These are phyloP conservation scores for Marcusenius ussheri DNA, from an alignment of 2,113 vertebrate genomes.

Conservation along the genomic window DNA sequence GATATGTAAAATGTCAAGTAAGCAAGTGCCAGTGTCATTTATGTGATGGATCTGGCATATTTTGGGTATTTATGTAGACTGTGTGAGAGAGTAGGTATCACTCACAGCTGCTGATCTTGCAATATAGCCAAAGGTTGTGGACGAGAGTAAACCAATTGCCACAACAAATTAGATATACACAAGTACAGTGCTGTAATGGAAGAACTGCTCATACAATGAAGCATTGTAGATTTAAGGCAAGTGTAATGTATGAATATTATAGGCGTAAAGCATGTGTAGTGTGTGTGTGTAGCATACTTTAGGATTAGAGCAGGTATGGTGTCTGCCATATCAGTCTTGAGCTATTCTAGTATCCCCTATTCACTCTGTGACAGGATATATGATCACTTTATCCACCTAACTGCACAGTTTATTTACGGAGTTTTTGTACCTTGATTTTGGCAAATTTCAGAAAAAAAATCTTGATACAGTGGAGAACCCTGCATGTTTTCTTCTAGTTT, in stretches of 20 bases:
- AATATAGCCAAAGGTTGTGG: neutral
- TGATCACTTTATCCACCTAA: neutral
- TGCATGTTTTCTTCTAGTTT: neutral
- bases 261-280: neutral
- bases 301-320: neutral
- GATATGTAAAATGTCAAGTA: neutral
- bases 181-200: neutral
- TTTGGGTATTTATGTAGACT: neutral
- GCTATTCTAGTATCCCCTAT: neutral
- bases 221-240: neutral
- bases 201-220: neutral
- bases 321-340: neutral
- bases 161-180: neutral
- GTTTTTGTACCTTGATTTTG: neutral
- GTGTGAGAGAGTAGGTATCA: neutral
- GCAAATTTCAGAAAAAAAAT: neutral
- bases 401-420: neutral
- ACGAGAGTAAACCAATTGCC: neutral
- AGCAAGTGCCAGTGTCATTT: neutral
- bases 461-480: neutral
- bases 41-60: neutral
- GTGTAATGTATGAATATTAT: constrained; percentile 2
- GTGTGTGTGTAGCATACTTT: neutral
- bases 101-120: neutral
- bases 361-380: neutral